Base-by-base conservation (phyloP, 1,140 invertebrate species). In the Aricia agestis region DNA sequence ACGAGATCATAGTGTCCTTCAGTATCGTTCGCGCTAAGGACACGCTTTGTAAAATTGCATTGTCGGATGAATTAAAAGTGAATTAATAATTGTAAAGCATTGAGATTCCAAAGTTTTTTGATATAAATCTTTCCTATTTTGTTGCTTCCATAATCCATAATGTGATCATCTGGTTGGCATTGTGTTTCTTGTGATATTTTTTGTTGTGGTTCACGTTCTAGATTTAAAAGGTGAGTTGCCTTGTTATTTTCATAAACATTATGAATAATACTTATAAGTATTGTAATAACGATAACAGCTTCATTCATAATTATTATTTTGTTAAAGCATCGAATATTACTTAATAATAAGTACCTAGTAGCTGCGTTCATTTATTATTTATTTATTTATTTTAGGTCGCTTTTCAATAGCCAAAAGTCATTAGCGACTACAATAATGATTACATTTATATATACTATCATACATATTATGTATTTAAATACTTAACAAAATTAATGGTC, bases 1-100 rank as follows among this genome's bases (percentile, higher is more conserved):
- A 85, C 78, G 86, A 79, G 76, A 74, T 75, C 74, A 87, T 82
- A 86, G 85, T 79, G 86, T 90, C 88, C 88, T 90, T 90, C 86
- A 85, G 69, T 74, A 74, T 71, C 78, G 78, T 80, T 79, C 80
- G 71, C 75, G 73, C 75, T 82, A 82, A 81, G 84, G 83, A 88
- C 82, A 83, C 79, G 76, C 76, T 81, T 78, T 63, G 74, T 73
- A 65, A 10, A 77, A 80, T 84, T 83, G 80, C 74, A 74, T 75
- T 73, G 75, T 78, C 76, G 72, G 72, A 78, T 77, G 73, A 71
- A 71, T 80, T 36, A 42, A 19, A 11, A n/a, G 57, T 69, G n/a
- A 69, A 69, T 74, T 75, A 73, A 74, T 75, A 73, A 74, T 77
- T 73, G 68, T 65, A 59, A n/a, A 63, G 36, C 66, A 74, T 69